Conservation (phyloP, 2,113 vertebrate species). For the Mustelus asterias region DNA sequence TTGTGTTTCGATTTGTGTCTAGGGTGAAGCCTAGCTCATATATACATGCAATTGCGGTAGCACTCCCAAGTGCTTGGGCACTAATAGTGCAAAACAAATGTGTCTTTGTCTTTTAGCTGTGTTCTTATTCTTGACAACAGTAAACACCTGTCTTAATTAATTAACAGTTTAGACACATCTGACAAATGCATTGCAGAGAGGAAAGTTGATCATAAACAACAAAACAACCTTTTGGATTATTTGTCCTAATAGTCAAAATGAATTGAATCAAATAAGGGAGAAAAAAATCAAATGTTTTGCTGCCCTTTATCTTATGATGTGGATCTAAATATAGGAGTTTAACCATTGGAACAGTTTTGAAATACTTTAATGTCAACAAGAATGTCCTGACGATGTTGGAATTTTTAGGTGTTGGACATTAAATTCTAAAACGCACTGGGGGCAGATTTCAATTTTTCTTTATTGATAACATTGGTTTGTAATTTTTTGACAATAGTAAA, state of each 20-base stretch:
- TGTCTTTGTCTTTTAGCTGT: background rate
- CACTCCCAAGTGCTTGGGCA: background rate
- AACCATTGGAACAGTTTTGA: slow-evolving; percentile 11
- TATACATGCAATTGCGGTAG: background rate
- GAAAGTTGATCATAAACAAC: background rate
- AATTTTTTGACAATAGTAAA: background rate
- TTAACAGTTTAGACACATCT: background rate
- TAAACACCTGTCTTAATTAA: background rate
- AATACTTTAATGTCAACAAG: background rate
- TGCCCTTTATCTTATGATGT: background rate
- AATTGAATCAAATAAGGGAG: background rate
- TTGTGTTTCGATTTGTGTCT: background rate
- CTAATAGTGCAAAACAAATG: background rate
- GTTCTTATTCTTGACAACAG: background rate
- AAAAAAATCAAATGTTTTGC: background rate
- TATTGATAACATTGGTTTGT: background rate
- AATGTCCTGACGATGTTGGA: background rate
- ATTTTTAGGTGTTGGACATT: background rate
- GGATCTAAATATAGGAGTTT: background rate
- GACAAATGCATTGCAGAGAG: background rate
- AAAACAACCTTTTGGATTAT: background rate
- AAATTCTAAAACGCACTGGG: too few relatives aligned
- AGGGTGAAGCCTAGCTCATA: background rate
- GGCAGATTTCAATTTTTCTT: background rate
- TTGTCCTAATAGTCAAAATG: background rate